Base-by-base conservation (phyloP, 23 tunicate species). In the Oikopleura dioica region DNA sequence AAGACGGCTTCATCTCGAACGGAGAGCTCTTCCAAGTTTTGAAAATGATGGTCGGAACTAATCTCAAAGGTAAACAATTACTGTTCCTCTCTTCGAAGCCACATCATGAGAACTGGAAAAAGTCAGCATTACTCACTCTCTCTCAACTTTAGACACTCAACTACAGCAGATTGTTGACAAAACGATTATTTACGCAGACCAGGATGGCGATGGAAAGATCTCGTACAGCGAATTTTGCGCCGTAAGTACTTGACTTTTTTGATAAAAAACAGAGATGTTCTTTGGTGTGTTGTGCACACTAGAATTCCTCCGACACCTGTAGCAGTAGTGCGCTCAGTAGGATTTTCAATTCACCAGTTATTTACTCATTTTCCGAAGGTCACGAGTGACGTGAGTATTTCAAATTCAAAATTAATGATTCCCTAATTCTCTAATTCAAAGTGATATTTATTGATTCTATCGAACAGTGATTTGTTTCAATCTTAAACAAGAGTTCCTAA, bases 81-180 rank as follows among this genome's bases (percentile, higher is more conserved):
- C 9, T 9, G 16, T 9, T 9, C 16, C 16, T 16, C 9, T 16
- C 16, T 44, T 9, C 16, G 55, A 44, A 44, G 16, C 16, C 55
- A 44, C 9, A 44, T 9, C 9, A 9, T 44, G 16, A 9, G 55
- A 16, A 44, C 16, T 44, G 16, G 9, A 44, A 44, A 44, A 16
- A 16, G 16, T 9, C 55, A 44, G 55, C 16, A 9, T 9, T 9
- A 9, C 55, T 44, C 16, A 16, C 16, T 44, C 9, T 9, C 55
- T n/a, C n/a, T n/a, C n/a, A n/a, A n/a, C 16, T 44, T 44, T 44
- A 44, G 97, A 91, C 36, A 38, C 87, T 0, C 97, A 91, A 68
- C 77, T 91, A 76, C 97, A 91, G 68, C 97, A 91, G 76, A 91
- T 91, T 76, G 97, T 91, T 38, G 97, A 91, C 78, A 91, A 91